These are phyloP conservation scores for Amazona finschi DNA, from an alignment of 2,797 vertebrate species.

Conservation along the genomic window DNA sequence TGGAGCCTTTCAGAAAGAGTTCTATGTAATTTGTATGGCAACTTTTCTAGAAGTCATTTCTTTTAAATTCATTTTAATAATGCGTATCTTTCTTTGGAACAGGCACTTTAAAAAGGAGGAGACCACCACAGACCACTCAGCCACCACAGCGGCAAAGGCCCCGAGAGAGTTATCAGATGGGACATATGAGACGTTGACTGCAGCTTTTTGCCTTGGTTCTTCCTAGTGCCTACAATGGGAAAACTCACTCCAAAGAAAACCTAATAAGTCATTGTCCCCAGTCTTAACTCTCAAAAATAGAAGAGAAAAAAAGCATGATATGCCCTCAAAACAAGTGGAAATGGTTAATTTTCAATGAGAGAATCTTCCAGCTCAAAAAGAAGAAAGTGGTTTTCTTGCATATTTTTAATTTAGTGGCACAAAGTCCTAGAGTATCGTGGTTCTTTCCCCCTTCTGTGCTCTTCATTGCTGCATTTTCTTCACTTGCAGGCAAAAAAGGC, in stretches of 20 bases:
- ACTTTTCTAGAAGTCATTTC: background rate
- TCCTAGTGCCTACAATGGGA: slow-evolving; percentile 95
- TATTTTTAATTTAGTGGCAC: slow-evolving; percentile 75
- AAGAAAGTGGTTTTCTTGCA: slow-evolving; percentile 67
- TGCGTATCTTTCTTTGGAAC: background rate
- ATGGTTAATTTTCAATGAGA: slow-evolving; percentile 72
- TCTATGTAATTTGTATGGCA: background rate
- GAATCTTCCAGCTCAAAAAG: slow-evolving; percentile 72
- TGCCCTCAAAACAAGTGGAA: slow-evolving; percentile 76
- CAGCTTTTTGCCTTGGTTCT: slow-evolving; percentile 90
- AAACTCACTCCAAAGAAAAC: slow-evolving; percentile 97
- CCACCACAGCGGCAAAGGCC: slow-evolving; percentile 82
- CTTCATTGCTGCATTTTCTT: slow-evolving; percentile 79
- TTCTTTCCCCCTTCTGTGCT: slow-evolving; percentile 71
- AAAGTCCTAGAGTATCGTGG: slow-evolving; percentile 63
- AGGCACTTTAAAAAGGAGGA: slow-evolving; percentile 92
- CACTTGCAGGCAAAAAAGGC: slow-evolving; percentile 78
- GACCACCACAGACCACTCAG: slow-evolving; percentile 79
- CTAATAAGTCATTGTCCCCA: slow-evolving; percentile 82
- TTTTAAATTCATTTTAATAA: background rate
- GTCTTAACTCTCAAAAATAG: slow-evolving; percentile 71
- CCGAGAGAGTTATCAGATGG: slow-evolving; percentile 91
- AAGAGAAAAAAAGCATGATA: slow-evolving; percentile 73
- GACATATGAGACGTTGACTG: slow-evolving; percentile 87
- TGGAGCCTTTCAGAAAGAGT: background rate